phyloP scores from a whole-genome alignment of 2,888 invertebrate genomes.

The Chydorus sphaericus region DNA sequence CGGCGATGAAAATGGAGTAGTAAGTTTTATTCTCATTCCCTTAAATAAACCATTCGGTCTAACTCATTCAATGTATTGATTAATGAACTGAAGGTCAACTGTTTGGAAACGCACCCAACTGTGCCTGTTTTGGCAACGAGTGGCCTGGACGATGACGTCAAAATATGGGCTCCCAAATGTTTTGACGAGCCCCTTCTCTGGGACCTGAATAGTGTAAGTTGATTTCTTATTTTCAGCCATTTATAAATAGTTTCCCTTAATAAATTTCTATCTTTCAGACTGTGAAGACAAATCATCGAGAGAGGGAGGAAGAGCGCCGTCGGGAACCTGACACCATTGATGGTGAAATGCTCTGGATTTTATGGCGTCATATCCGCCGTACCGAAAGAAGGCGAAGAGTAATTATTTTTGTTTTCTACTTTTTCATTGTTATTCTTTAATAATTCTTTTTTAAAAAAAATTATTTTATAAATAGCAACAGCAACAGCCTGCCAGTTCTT shows the following conservation, averaged over 20 bases:
- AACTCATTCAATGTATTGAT: slow-evolving; percentile 3
- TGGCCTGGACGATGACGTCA: slow-evolving; percentile 81
- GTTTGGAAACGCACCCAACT: slow-evolving; percentile 77
- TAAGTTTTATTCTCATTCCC: slow-evolving; percentile 33
- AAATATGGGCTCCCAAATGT: slow-evolving; percentile 74
- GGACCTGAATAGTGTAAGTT: slow-evolving; percentile 31
- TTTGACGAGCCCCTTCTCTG: slow-evolving; percentile 34
- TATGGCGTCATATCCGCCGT: slow-evolving; percentile 35
- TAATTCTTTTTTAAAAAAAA: background rate
- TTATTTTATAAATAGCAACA: slow-evolving; percentile 5
- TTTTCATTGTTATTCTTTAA: background rate
- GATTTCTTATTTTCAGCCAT: background rate
- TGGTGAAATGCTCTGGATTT: slow-evolving; percentile 36
- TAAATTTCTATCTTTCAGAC: slow-evolving; percentile 18
- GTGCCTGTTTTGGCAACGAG: slow-evolving; percentile 77
- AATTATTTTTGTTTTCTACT: slow-evolving; percentile 12
- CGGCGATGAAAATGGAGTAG: slow-evolving; percentile 70
- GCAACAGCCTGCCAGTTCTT: background rate
- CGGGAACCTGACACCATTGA: slow-evolving; percentile 32
- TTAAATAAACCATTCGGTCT: background rate
- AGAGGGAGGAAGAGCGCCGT: slow-evolving; percentile 29
- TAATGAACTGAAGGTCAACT: slow-evolving; percentile 53
- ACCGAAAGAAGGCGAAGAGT: slow-evolving; percentile 28
- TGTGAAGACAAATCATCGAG: slow-evolving; percentile 29
- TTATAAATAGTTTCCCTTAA: slow-evolving; percentile 8